phyloP scores from a whole-genome alignment of 2,113 vertebrate genomes.

The Mirza zaza region DNA sequence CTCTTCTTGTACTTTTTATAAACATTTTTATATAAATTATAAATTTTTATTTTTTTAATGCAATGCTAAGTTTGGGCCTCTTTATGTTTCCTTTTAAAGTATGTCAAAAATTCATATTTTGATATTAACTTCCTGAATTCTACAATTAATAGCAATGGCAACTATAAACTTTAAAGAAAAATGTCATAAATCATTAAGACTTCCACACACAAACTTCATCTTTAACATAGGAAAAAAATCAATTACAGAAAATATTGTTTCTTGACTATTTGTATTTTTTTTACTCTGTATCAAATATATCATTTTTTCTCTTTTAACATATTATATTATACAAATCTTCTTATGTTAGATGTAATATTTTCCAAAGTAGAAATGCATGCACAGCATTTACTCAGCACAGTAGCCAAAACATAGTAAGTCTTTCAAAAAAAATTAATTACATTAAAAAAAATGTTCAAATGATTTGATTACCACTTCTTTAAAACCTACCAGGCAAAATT shows the following conservation, averaged over 20 bases:
- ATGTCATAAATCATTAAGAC: background rate
- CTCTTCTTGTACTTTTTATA: background rate
- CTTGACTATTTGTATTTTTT: background rate
- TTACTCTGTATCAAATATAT: background rate
- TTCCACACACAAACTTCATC: background rate
- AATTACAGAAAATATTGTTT: background rate
- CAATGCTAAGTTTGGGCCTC: background rate
- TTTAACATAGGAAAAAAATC: background rate
- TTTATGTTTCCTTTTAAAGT: constrained; percentile 34
- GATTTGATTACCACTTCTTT: background rate
- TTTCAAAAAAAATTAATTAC: background rate
- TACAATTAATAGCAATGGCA: background rate
- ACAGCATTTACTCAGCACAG: background rate
- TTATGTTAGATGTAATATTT: background rate
- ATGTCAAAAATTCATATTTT: background rate
- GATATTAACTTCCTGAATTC: background rate
- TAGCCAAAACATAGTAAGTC: background rate
- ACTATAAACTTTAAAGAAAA: background rate
- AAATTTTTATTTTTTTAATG: background rate
- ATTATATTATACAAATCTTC: background rate
- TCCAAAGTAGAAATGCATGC: background rate
- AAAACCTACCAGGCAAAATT: background rate
- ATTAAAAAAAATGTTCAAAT: background rate
- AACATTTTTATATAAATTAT: background rate
- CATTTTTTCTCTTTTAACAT: background rate